phyloP scores from a whole-genome alignment of 2,113 vertebrate species.

The Chamaetylas fuelleborni region DNA sequence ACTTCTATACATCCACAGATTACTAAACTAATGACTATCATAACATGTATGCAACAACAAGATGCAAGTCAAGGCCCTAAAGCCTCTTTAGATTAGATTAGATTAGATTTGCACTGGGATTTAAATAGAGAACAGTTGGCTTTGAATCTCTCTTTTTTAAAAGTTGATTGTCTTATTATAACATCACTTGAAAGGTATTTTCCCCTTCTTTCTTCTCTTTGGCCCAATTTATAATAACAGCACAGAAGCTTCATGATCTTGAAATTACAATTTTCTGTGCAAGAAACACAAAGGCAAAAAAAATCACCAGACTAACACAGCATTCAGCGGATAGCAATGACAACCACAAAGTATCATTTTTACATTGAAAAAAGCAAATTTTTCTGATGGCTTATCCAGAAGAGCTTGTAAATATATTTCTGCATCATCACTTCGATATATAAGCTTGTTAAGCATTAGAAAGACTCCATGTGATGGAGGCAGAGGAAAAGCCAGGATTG shows the following conservation, averaged over 20 bases:
- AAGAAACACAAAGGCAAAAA: not conserved
- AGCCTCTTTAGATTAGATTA: not conserved
- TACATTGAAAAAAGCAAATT: not conserved
- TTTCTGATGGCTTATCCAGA: not conserved
- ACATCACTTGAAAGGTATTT: not conserved
- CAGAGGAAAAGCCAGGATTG: not conserved
- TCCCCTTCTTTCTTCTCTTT: not conserved
- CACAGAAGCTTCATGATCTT: not conserved
- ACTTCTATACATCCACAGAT: not conserved
- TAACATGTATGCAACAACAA: not conserved
- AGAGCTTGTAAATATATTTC: not conserved
- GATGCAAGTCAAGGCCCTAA: not conserved
- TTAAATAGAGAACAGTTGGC: slow-evolving; percentile 2
- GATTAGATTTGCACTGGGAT: not conserved
- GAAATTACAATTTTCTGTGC: not conserved
- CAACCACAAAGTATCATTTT: not conserved
- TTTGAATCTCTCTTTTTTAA: not conserved
- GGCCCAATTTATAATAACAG: not conserved
- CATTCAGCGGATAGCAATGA: not conserved
- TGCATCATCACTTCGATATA: not conserved
- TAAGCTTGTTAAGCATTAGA: not conserved
- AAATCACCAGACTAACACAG: not conserved
- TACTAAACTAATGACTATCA: slow-evolving; percentile 6
- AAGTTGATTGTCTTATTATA: not conserved
- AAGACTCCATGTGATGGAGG: not conserved